Evolutionary conservation across 2,888 invertebrate genomes (phyloP), one percentile per base, ranked within the genome.

Genomic region (Hermodice carunculata): DNA sequence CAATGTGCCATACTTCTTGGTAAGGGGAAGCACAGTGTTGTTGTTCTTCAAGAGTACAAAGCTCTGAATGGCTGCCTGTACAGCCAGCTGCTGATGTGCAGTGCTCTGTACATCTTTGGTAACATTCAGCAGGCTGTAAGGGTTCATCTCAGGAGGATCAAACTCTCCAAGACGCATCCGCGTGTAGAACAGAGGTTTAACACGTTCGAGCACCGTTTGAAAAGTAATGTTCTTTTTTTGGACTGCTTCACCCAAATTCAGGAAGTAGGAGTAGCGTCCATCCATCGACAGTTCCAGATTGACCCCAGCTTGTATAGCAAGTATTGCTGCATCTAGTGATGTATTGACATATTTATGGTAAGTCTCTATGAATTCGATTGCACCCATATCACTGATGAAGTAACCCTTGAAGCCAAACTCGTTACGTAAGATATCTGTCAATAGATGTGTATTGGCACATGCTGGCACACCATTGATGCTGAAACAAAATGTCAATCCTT

Each of bases 21-120:
- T 48, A 19, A 75, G 43, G 1, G 78, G 76, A 14, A 78, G 64
- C n/a, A 69, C 29, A 28, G 53, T 58, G 48, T 73, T 63, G 24
- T 58, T 43, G 51, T 80, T 80, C 62, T 80, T 80, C 58, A 80
- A 69, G 28, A 80, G 64, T 8, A 80, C 78, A 64, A 78, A 78
- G 4, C 76, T 74, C 64, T 77, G 73, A 53, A 69, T 71, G 17
- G 80, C 78, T 19, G 76, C 74, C n/a, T 54, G 52, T 6, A 78
- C 17, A 6, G 79, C 72, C 17, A 79, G 67, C 28, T 68, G 29
- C 51, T 74, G 53, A 53, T 80, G 80, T 2, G 54, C 70, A 14
- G 31, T 40, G 52, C 70, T 72, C 64, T 75, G 73, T 3, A 78
- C 57, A 5, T 73, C 73, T n/a, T n/a, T n/a, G 14, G 73, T 67